Evolutionary conservation across 1,140 invertebrate species (phyloP).

Genomic region (Orius insidiosus): DNA sequence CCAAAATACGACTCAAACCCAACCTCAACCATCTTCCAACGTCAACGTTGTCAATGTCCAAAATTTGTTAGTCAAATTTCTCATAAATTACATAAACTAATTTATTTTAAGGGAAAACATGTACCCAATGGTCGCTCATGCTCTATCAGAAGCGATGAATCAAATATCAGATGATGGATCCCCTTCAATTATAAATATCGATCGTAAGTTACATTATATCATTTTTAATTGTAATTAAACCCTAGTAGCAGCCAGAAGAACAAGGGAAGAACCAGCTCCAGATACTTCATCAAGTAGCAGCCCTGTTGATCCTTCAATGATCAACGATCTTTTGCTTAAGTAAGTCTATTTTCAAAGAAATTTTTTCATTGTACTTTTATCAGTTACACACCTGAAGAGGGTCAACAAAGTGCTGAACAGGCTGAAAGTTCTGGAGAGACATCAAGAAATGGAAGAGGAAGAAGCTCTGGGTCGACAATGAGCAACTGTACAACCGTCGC

Average conservation of each 20-base stretch:
- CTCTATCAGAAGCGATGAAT: constrained; percentile 2
- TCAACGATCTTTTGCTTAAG: no score
- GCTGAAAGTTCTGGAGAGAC: not conserved
- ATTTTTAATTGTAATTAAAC: not conserved
- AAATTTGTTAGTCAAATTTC: constrained; percentile 5
- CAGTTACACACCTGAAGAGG: not conserved
- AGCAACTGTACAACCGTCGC: constrained; percentile 32
- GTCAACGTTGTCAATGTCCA: no score
- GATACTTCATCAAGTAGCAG: not conserved
- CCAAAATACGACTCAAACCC: no score
- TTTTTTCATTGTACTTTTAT: no score
- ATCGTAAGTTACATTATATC: constrained; percentile 2
- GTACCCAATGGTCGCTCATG: not conserved
- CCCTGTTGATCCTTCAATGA: no score
- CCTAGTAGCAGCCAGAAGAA: not conserved
- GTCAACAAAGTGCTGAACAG: not conserved
- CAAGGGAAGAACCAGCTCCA: not conserved
- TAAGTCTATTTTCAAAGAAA: no score
- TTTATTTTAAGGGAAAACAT: no score
- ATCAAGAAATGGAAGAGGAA: not conserved
- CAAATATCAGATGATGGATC: constrained; percentile 1
- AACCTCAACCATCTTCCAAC: not conserved
- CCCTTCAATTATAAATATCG: constrained; percentile 8
- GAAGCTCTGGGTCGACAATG: not conserved
- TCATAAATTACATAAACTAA: not conserved